Base-by-base conservation (phyloP, 1,140 invertebrate species). In the Ceratina australensis region DNA sequence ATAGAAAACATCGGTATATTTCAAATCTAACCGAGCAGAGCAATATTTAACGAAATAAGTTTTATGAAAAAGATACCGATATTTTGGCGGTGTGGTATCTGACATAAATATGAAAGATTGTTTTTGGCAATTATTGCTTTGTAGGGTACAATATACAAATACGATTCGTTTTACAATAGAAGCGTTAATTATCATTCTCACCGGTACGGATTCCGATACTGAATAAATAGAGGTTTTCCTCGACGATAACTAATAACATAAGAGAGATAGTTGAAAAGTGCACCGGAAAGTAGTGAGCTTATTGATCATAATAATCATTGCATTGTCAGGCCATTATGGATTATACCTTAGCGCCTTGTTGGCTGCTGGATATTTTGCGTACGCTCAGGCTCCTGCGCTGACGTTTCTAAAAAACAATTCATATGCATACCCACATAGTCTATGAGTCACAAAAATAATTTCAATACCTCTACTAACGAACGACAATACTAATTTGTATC, bases 281-380 rank as follows among this genome's bases (percentile, higher is more conserved):
- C 79, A 80, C 52, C 57, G 75, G 67, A 82, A 72, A 80, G 65
- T 56, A 71, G 63, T 78, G 52, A 74, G 63, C 67, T 82, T 80
- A 81, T 78, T 79, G 59, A 50, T 64, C 84, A 79, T 69, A 81
- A 82, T 72, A 81, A 60, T 84, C 75, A 79, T 67, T 81, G 83
- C 75, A 72, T 84, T 71, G 33, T 85, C 78, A 86, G 77, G 65
- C 78, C 81, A 83, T 64, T 78, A 68, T 81, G 65, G 80, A 76
- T 91, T 33, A 89, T 94, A 94, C 93, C 93, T 94, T 94, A 87
- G 92, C 91, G 90, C 93, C 93, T 89, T 92, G 93, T 86, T 92
- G 93, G 87, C 91, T 93, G 87, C 89, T 90, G 84, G 92, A 86
- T 91, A 93, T 93, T 91, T 91, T 93, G 91, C 92, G 91, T 89